phyloP scores from a whole-genome alignment of 2,797 vertebrate species.

The Alcedo quadribrachys region DNA sequence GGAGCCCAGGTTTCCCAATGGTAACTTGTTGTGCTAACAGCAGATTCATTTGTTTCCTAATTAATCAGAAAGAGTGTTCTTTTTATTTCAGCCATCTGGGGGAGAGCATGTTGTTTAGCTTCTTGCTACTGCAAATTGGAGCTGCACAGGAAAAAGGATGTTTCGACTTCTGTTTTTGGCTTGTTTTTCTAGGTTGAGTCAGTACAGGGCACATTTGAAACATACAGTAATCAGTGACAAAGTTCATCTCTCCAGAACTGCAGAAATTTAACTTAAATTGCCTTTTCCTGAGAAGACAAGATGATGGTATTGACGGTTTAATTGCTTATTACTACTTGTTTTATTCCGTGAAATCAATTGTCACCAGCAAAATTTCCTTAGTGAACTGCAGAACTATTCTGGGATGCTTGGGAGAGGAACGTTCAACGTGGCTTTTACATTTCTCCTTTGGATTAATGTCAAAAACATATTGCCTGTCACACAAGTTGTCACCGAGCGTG shows the following conservation, averaged over 20 bases:
- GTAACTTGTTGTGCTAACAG: slow-evolving; percentile 76
- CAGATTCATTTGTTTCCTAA: slow-evolving; percentile 77
- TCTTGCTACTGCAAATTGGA: slow-evolving; percentile 68
- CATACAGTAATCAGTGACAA: slow-evolving; percentile 17
- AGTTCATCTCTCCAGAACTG: slow-evolving; percentile 15
- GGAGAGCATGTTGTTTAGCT: slow-evolving; percentile 74
- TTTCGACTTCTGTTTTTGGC: slow-evolving; percentile 71
- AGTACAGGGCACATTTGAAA: slow-evolving; percentile 34
- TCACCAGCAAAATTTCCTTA: not conserved
- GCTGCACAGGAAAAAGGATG: slow-evolving; percentile 69
- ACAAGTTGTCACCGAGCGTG: slow-evolving; percentile 37
- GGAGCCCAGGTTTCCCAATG: slow-evolving; percentile 53
- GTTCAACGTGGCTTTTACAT: not conserved
- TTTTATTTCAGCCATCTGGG: slow-evolving; percentile 78
- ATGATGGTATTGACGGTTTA: not conserved
- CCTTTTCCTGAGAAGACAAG: not conserved
- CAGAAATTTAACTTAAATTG: not conserved
- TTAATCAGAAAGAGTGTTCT: slow-evolving; percentile 75
- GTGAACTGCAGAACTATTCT: not conserved
- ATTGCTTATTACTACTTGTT: slow-evolving; percentile 23
- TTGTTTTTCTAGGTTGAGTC: slow-evolving; percentile 61
- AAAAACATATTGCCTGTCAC: slow-evolving; percentile 62
- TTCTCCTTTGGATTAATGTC: slow-evolving; percentile 54
- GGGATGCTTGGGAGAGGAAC: not conserved
- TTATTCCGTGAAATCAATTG: slow-evolving; percentile 25